Evolutionary conservation across 2,797 vertebrate genomes (phyloP).

Genomic region (Cyprinella venusta): DNA sequence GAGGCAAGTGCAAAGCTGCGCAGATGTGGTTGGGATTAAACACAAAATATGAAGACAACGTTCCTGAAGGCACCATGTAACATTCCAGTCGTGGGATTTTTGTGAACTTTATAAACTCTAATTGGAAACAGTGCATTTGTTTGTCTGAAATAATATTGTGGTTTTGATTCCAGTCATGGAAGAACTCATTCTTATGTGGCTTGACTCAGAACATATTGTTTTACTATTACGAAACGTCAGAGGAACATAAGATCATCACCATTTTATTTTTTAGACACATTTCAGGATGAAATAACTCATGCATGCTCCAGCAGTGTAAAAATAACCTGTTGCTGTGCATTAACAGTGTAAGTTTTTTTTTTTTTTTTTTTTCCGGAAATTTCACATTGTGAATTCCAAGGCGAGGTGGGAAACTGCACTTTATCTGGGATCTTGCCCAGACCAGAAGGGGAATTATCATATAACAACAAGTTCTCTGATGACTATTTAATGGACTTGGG

Average conservation of each 20-base stretch:
- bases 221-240: not conserved
- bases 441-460: not conserved
- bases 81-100: not conserved
- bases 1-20: not conserved
- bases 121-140: not conserved
- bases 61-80: not conserved
- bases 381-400: not conserved
- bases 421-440: not conserved
- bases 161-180: not conserved
- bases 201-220: not conserved
- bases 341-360: not conserved
- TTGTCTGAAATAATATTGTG: not conserved
- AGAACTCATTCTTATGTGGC: not conserved
- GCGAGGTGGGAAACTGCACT: conserved; percentile 13
- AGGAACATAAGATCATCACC: no score
- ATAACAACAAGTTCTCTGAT: not conserved
- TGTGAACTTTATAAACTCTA: not conserved
- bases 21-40: not conserved
- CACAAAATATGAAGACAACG: not conserved
- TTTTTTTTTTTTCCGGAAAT: fast-evolving
- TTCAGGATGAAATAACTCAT: not conserved
- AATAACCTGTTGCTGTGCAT: not conserved
- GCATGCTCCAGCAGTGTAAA: not conserved
- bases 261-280: not conserved
- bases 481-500: not conserved